phyloP scores from a whole-genome alignment of 2,113 vertebrate genomes.

The Mixornis gularis region DNA sequence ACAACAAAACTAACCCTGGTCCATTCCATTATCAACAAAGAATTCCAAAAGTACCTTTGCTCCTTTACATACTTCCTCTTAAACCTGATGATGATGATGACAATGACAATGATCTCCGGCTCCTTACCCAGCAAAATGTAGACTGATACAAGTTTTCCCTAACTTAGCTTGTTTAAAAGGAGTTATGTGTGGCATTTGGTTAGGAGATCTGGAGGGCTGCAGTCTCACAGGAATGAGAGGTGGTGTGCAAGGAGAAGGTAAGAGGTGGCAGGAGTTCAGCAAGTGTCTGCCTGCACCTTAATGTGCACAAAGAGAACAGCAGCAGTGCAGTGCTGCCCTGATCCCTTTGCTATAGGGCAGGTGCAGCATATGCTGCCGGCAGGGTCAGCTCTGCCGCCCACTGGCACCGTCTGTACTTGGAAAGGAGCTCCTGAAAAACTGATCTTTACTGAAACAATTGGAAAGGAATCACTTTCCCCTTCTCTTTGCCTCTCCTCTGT shows the following conservation, averaged over 20 bases:
- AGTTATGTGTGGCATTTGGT: neutral
- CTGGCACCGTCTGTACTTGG: neutral
- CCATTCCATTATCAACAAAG: neutral
- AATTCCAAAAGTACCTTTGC: neutral
- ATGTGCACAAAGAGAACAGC: rapidly evolving
- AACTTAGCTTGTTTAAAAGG: neutral
- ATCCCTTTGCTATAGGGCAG: neutral
- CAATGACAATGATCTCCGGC: too few species aligned
- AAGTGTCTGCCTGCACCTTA: neutral
- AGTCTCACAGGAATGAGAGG: neutral
- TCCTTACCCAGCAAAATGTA: neutral
- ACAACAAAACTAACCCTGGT: rapidly evolving
- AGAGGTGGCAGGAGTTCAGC: neutral
- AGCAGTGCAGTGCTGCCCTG: neutral
- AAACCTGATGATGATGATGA: neutral
- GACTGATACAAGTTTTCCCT: neutral
- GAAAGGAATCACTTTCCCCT: neutral
- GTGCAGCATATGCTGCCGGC: neutral
- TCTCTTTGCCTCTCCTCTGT: neutral
- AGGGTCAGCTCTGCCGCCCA: neutral
- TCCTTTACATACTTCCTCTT: neutral
- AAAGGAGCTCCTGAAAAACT: neutral
- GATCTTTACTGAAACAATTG: neutral
- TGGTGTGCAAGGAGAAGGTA: neutral
- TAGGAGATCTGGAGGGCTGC: neutral